Evolutionary conservation across 2,797 vertebrate genomes (phyloP), one percentile per base, ranked within the genome.

Genomic region (Varecia variegata): DNA sequence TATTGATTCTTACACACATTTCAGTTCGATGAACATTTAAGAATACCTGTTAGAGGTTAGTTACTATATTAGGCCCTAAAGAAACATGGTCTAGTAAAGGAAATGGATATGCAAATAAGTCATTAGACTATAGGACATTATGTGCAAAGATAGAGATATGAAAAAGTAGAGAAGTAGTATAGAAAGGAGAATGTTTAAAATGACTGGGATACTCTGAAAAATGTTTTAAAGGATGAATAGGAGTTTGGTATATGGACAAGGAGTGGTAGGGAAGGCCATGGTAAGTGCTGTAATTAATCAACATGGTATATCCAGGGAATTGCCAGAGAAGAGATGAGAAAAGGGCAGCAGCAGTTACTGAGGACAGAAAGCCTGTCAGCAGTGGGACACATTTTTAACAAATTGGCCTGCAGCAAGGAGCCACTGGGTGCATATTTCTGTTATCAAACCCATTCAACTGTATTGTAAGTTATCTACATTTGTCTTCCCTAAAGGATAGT

Each of bases 301-400:
- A 60, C 30, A 18, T 77, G 54, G 71, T 12, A 38, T 38, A 84
- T 11, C 40, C 47, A 89, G 74, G n/a, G 80, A 67, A 79, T 81
- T 96, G 65, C 8, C 25, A 73, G 79, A 91, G 18, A 79, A 88
- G 4, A 50, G 73, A 82, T 62, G 70, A 96, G 58, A 81, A 89
- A 56, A 84, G n/a, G 18, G 52, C 35, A 68, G 83, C 38, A 71
- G 56, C 65, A 56, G n/a, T 52, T 80, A 73, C 43, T 52, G 56
- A 88, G 62, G 52, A 82, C 65, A 50, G 81, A 95, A 95, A 93
- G 62, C 62, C 71, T 96, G 45, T 88, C 86, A 83, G 58, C 54
- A 60, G 18, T 45, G 35, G 70, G 88, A 96, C 77, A 88, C 38
- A 73, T 91, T 96, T 95, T 92, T 20, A 95, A 97, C 85, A 97